A percentile compares a stretch with the other conserved stretches of the same genome.
Evolutionary conservation across 1,140 invertebrate species (phyloP).

Genomic region (Drosophila mayri): DNA sequence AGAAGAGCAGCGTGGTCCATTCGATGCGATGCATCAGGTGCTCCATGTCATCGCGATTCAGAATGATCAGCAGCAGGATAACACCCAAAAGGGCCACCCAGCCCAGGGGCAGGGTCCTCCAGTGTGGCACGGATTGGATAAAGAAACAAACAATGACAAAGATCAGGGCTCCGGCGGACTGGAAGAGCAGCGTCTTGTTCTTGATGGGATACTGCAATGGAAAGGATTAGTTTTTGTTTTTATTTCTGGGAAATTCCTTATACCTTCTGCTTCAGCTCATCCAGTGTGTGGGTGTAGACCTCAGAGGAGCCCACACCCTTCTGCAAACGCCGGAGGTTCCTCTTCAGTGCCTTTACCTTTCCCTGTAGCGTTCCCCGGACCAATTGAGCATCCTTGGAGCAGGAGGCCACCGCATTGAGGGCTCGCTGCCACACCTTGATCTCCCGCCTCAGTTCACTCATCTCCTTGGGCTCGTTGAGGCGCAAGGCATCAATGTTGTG

Average conservation of each 20-base stretch:
- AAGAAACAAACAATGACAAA: conserved; percentile 90
- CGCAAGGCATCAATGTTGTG: conserved; percentile 87
- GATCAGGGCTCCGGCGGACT: conserved; percentile 88
- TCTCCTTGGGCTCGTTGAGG: conserved; percentile 89
- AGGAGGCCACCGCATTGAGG: conserved; percentile 89
- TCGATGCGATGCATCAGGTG: conserved; percentile 90
- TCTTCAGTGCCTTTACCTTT: conserved; percentile 88
- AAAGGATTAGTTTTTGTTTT: background rate
- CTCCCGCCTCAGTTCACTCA: conserved; percentile 90
- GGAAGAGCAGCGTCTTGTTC: conserved; percentile 88
- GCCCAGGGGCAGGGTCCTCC: conserved; percentile 88
- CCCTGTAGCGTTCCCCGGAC: conserved; percentile 89
- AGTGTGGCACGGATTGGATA: conserved; percentile 88
- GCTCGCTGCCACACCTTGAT: conserved; percentile 91
- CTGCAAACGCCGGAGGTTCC: conserved; percentile 87
- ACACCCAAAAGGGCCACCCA: conserved; percentile 92
- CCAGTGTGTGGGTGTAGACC: conserved; percentile 87
- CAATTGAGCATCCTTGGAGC: conserved; percentile 90
- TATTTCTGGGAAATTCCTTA: background rate
- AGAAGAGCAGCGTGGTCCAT: conserved; percentile 93
- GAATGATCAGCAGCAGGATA: conserved; percentile 88
- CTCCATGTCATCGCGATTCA: conserved; percentile 89
- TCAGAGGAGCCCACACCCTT: conserved; percentile 86
- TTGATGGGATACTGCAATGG: conserved; percentile 88
- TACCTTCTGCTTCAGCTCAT: conserved; percentile 87